A percentile compares a stretch with the other conserved stretches of the same genome.
phyloP scores from a whole-genome alignment of 2,113 vertebrate genomes.

The Cnemophilus loriae region DNA sequence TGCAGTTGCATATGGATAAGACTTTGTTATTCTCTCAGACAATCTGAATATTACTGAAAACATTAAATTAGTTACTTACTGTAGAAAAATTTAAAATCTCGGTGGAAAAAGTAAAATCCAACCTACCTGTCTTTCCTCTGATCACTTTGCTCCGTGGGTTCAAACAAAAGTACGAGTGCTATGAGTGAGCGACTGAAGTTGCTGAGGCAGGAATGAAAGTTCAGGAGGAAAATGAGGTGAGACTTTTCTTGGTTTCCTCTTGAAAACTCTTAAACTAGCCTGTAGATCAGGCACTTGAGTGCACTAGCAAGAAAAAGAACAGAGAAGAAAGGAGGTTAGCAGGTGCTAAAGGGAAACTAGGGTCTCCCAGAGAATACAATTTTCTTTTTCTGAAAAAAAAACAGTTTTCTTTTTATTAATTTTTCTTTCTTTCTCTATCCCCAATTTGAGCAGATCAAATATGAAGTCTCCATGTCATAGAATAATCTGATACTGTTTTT shows the following conservation, averaged over 20 bases:
- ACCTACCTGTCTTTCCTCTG: neutral
- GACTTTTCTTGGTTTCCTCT: neutral
- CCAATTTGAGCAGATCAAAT: neutral
- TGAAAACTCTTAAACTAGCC: neutral
- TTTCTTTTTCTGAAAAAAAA: neutral
- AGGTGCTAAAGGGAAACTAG: neutral
- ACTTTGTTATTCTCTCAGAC: neutral
- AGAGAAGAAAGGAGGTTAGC: neutral
- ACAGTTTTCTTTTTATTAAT: neutral
- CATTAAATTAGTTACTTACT: neutral
- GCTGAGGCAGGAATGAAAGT: neutral
- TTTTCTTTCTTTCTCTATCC: neutral
- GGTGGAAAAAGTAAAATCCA: neutral
- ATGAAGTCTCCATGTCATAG: neutral
- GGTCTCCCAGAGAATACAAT: neutral
- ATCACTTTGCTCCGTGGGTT: neutral
- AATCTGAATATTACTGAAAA: neutral
- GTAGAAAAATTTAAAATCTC: neutral
- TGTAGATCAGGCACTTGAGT: neutral
- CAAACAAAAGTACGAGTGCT: neutral
- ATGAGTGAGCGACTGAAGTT: neutral
- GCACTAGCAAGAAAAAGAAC: neutral
- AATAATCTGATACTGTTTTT: neutral
- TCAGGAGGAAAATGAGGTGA: neutral
- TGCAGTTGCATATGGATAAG: neutral